Conservation (phyloP, 2,888 invertebrate species). For the Mycalesis mineus region DNA sequence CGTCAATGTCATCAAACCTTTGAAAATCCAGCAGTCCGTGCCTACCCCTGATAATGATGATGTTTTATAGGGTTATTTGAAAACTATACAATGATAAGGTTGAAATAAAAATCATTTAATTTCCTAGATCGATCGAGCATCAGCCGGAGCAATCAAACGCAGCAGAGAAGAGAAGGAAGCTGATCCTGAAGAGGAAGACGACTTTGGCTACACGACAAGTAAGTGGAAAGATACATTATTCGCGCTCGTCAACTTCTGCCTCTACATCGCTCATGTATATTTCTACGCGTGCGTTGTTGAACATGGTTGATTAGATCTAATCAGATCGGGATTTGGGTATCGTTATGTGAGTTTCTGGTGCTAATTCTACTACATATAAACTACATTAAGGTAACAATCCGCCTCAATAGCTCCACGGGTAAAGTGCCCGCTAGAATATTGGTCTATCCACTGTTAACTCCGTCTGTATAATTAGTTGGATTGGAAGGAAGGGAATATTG, state of each 20-base stretch:
- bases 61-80: too few relatives aligned
- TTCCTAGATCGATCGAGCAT: constrained; percentile 89
- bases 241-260: constrained; percentile 58
- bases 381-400: too few relatives aligned
- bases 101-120: background rate
- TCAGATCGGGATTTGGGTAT: background rate
- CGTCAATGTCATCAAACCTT: too few relatives aligned
- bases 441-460: too few relatives aligned
- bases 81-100: too few relatives aligned
- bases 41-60: too few relatives aligned
- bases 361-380: background rate
- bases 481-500: too few relatives aligned
- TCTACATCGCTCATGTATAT: constrained; percentile 65
- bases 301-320: constrained; percentile 37
- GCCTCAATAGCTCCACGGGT: too few relatives aligned
- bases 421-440: too few relatives aligned
- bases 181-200: constrained; percentile 92
- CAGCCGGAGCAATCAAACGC: constrained; percentile 90
- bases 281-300: constrained; percentile 63
- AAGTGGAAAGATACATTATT: constrained; percentile 81
- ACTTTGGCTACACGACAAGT: constrained; percentile 96
- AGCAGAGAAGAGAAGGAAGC: constrained; percentile 86
- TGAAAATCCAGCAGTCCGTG: too few relatives aligned
- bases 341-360: background rate
- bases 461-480: too few relatives aligned